These are phyloP conservation scores for Lamproptera curius DNA, from an alignment of 2,888 invertebrate genomes.

Conservation along the genomic window DNA sequence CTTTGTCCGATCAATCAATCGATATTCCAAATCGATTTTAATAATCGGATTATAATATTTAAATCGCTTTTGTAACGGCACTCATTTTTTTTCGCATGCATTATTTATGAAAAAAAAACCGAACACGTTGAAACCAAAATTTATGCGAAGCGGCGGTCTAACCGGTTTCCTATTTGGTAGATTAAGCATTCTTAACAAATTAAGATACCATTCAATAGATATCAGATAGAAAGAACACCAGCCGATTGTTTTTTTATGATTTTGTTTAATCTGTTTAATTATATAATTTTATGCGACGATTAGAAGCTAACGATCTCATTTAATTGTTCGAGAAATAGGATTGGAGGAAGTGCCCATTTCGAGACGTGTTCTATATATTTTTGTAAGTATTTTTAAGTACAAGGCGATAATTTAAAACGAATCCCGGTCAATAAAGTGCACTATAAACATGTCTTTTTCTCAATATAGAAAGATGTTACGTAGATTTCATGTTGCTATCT, in stretches of 20 bases:
- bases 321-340: not conserved
- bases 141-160: not conserved
- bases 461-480: no score
- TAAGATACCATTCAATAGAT: constrained; percentile 12
- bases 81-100: not conserved
- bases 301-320: not conserved
- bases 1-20: not conserved
- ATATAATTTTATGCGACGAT: constrained; percentile 1
- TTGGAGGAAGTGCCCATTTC: no score
- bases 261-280: constrained; percentile 1
- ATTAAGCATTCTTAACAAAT: constrained; percentile 13
- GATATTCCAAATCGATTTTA: not conserved
- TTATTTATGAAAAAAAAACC: constrained; percentile 2
- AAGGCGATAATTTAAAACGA: no score
- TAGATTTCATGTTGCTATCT: no score
- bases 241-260: constrained; percentile 1
- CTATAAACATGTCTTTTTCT: no score
- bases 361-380: no score
- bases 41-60: constrained; percentile 1
- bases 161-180: constrained; percentile 8
- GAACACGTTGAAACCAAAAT: constrained; percentile 1
- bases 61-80: not conserved
- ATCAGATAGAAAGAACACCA: not conserved
- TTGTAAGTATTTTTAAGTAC: no score
- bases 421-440: no score